Conservation (phyloP, 2,888 invertebrate species). For the Campoletis raptor region DNA sequence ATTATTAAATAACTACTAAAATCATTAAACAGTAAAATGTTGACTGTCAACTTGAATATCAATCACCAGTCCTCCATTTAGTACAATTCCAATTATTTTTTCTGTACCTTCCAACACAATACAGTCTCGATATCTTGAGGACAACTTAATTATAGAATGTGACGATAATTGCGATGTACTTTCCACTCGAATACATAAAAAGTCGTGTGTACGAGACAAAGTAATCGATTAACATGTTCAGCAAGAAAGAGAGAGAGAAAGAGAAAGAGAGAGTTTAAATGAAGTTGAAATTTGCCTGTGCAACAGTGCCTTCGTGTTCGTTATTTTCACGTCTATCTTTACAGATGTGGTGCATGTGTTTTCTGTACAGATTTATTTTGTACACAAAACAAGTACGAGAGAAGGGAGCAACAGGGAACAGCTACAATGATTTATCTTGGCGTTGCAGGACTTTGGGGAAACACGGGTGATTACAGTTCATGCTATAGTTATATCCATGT, state of each 20-base stretch:
- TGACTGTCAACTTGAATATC: not conserved
- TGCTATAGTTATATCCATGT: not conserved
- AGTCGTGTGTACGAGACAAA: constrained; percentile 16
- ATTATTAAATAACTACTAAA: not conserved
- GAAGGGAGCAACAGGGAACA: not conserved
- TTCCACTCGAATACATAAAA: not conserved
- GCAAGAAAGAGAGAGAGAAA: not conserved
- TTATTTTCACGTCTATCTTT: constrained; percentile 15
- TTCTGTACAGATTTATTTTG: constrained; percentile 18
- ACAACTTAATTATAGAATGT: not conserved
- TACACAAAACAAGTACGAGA: not conserved
- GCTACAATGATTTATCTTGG: constrained; percentile 47
- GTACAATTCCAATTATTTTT: not conserved
- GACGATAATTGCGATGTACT: not conserved
- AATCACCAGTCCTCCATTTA: not conserved
- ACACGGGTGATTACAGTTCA: constrained; percentile 30
- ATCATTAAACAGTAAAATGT: not conserved
- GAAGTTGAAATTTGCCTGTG: constrained; percentile 32
- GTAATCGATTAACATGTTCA: constrained; percentile 43
- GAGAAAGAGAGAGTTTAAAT: constrained; percentile 5
- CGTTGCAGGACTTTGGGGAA: constrained; percentile 26
- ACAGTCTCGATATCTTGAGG: not conserved
- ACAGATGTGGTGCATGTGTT: not conserved
- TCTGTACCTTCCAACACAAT: not conserved
- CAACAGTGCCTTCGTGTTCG: constrained; percentile 36